These are phyloP conservation scores for Drosophila gunungcola DNA, from an alignment of 1,140 invertebrate genomes.

Conservation along the genomic window DNA sequence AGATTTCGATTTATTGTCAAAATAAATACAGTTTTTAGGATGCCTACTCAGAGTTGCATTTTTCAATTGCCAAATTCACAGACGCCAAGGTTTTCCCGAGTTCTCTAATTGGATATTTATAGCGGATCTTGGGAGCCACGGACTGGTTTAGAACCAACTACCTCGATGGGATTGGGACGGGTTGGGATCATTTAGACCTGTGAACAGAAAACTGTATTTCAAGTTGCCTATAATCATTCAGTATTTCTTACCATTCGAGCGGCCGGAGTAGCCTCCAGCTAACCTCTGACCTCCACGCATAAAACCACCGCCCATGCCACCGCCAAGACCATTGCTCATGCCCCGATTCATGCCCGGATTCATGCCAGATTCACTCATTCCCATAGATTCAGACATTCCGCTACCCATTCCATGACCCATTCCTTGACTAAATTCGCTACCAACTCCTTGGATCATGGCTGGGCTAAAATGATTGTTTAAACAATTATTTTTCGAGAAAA, in stretches of 20 bases:
- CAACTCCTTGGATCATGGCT: conserved; percentile 6
- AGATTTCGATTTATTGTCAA: conserved; percentile 16
- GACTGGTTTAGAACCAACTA: conserved; percentile 18
- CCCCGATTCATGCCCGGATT: neutral
- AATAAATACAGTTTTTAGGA: neutral
- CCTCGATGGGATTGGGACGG: neutral
- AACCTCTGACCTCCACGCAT: conserved; percentile 5
- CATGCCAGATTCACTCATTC: conserved; percentile 1
- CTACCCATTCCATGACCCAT: conserved; percentile 2
- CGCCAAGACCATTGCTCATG: conserved; percentile 14
- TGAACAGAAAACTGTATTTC: accelerated
- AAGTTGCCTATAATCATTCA: accelerated
- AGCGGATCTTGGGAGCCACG: neutral
- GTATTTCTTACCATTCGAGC: conserved; percentile 37
- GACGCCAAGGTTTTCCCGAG: neutral
- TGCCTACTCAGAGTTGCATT: neutral
- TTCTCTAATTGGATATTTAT: neutral
- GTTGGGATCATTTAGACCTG: conserved; percentile 38
- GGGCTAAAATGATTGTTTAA: neutral
- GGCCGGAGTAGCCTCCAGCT: conserved; percentile 21
- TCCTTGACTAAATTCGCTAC: neutral
- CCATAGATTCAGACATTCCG: conserved; percentile 7
- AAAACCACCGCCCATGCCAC: neutral
- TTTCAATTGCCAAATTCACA: neutral
- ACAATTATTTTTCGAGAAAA: accelerated